A percentile compares a stretch with the other conserved stretches of the same genome.
phyloP scores from a whole-genome alignment of 2,797 vertebrate species.

The Pipistrellus nathusii region DNA sequence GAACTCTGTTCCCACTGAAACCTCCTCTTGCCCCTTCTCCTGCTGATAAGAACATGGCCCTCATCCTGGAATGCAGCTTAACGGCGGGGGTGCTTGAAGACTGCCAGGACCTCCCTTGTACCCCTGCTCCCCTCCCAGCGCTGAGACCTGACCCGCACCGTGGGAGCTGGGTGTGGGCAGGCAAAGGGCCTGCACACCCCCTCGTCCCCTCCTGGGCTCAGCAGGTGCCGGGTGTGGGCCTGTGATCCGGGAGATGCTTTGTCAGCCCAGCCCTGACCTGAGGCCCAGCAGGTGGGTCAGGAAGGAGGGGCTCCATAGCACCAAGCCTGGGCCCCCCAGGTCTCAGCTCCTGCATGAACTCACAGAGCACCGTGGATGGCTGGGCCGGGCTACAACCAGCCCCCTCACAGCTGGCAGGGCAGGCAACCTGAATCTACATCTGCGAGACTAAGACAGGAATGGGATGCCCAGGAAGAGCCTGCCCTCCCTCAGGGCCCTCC shows the following conservation, averaged over 20 bases:
- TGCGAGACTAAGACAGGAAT: background rate
- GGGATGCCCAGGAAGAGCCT: background rate
- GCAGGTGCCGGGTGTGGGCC: background rate
- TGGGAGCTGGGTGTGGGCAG: background rate
- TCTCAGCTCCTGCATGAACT: background rate
- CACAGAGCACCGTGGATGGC: background rate
- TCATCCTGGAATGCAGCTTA: background rate
- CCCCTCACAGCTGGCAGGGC: background rate
- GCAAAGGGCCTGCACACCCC: background rate
- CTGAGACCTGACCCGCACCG: background rate
- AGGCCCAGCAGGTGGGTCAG: background rate
- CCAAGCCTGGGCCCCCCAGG: background rate
- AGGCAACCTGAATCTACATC: background rate
- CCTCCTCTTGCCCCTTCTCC: background rate
- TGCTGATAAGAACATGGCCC: background rate
- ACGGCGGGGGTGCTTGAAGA: background rate
- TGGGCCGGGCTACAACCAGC: background rate
- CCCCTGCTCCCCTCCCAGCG: background rate
- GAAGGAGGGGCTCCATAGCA: background rate
- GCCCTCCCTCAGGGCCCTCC: background rate
- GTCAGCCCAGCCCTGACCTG: background rate
- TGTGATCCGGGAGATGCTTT: background rate
- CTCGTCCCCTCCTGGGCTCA: background rate
- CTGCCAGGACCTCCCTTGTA: background rate
- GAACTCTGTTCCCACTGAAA: background rate